Evolutionary conservation across 2,113 vertebrate species (phyloP), one percentile per base, ranked within the genome.

Genomic region (Ahaetulla prasina): DNA sequence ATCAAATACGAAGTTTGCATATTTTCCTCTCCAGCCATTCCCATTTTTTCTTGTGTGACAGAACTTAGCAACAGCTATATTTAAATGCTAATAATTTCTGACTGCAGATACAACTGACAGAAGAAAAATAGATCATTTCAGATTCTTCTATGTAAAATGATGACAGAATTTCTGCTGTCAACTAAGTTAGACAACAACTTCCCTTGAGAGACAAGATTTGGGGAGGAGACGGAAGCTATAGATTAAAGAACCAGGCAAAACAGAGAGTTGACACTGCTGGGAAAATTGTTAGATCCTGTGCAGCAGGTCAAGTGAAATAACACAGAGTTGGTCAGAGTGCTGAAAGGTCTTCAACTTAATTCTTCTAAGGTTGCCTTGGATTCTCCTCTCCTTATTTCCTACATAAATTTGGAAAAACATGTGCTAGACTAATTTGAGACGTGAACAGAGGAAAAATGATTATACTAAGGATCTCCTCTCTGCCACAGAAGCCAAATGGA

Each of bases 61-160:
- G 90, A 93, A 93, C 94, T 95, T 95, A 94, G 92, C 89, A 93
- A 92, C 90, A 84, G 96, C 92, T 95, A 94, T 14, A 96, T 97
- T 94, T 95, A 95, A 96, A 95, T 95, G 94, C 84, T 95, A 94
- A 45, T 94, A 53, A 49, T 93, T 93, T 95, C 93, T 96, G 93
- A 94, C 89, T 92, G 90, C 52, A 93, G 88, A 92, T 94, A 93
- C 92, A 18, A 63, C 3, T 60, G 92, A 94, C 94, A 91, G 92
- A 96, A 95, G 95, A 85, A 85, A 94, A 94, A 95, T 91, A 92
- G 0, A 95, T 68, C 55, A 91, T 93, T 96, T 95, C 88, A 95
- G 92, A 35, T 94, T 92, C n/a, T 94, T 22, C 89, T 90, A 2
- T 92, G 85, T 92, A 90, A 93, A 94, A 89, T 91, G 91, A 89